These are phyloP conservation scores for Limnodromus scolopaceus DNA, from an alignment of 2,797 vertebrate species.

Conservation along the genomic window DNA sequence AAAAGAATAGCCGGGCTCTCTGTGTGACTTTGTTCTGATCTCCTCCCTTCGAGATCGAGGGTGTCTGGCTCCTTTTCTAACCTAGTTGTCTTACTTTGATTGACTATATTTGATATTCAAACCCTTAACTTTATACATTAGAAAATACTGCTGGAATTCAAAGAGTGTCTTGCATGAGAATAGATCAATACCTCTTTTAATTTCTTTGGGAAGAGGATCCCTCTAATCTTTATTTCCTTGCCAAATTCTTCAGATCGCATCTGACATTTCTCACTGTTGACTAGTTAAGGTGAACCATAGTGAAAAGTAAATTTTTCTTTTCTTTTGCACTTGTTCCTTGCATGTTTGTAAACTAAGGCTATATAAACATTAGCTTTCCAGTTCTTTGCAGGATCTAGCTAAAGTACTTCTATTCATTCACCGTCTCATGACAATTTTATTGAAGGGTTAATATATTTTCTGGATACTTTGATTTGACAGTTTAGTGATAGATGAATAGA, in stretches of 20 bases:
- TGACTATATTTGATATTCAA: neutral
- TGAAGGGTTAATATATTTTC: neutral
- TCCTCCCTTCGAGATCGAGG: neutral
- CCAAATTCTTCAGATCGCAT: neutral
- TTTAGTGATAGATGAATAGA: neutral
- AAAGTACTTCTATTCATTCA: neutral
- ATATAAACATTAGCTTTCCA: neutral
- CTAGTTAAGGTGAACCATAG: neutral
- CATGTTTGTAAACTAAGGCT: neutral
- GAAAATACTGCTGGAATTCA: neutral
- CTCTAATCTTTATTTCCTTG: neutral
- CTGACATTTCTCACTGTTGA: neutral
- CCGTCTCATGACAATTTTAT: neutral
- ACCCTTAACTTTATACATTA: neutral
- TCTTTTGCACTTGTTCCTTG: neutral
- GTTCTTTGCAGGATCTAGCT: neutral
- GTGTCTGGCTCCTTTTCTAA: neutral
- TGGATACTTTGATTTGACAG: neutral
- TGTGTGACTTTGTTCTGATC: fast-evolving
- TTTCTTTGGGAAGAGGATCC: neutral
- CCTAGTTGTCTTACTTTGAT: neutral
- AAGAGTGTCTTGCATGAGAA: neutral
- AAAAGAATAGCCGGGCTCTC: neutral
- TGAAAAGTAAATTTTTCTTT: neutral
- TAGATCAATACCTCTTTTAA: neutral